Percentiles rank a stretch among this genome's conserved stretches.
Evolutionary conservation across 37 sponge, comb jelly and placozoan species (phyloP).

Genomic region (Chondrosia reniformis): DNA sequence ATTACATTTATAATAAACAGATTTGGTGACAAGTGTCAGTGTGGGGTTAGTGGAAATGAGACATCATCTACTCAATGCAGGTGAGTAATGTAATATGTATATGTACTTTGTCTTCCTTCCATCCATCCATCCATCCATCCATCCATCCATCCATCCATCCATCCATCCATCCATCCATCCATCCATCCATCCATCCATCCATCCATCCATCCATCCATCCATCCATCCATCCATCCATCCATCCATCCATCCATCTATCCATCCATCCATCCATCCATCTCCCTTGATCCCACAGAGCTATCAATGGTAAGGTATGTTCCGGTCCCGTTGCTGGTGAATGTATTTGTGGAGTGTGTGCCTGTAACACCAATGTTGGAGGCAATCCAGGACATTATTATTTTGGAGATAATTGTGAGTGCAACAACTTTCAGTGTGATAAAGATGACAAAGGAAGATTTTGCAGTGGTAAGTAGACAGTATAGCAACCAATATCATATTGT

Average conservation of each 20-base stretch:
- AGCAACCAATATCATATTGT: not conserved
- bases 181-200: too few species aligned
- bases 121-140: too few species aligned
- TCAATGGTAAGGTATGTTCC: slow-evolving; percentile 1
- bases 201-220: too few species aligned
- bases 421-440: not conserved
- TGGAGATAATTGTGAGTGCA: not conserved
- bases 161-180: too few species aligned
- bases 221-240: too few species aligned
- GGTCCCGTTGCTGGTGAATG: not conserved
- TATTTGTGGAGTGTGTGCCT: not conserved
- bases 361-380: not conserved
- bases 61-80: too few species aligned
- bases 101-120: too few species aligned
- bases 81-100: too few species aligned
- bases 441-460: not conserved
- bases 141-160: too few species aligned
- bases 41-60: not conserved
- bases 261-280: too few species aligned
- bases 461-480: not conserved
- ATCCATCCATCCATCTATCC: too few species aligned
- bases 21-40: not conserved
- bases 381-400: too few species aligned
- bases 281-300: not conserved
- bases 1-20: not conserved